These are phyloP conservation scores for Lycocorax pyrrhopterus DNA, from an alignment of 2,113 vertebrate species.

Conservation along the genomic window DNA sequence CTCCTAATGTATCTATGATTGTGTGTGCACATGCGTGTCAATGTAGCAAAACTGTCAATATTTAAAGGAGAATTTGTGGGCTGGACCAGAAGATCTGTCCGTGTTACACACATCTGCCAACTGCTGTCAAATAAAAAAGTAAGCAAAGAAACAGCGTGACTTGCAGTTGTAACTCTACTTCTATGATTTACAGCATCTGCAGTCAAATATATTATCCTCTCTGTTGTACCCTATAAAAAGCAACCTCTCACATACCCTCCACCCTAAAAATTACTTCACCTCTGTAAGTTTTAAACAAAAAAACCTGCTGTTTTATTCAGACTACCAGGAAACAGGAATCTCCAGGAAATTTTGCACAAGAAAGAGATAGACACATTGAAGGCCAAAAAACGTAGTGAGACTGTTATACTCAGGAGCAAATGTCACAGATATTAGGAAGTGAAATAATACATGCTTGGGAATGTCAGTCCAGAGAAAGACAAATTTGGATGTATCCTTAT, in stretches of 20 bases:
- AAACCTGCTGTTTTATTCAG: neutral
- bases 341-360: neutral
- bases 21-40: neutral
- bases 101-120: neutral
- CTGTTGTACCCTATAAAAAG: neutral
- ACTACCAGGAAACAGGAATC: neutral
- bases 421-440: neutral
- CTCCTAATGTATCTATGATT: neutral
- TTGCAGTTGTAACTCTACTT: neutral
- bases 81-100: neutral
- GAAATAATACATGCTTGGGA: neutral
- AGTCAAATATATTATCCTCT: neutral
- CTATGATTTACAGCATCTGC: neutral
- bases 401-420: neutral
- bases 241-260: neutral
- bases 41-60: neutral
- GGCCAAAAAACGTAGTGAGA: neutral
- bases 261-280: neutral
- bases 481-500: neutral
- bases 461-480: neutral
- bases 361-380: neutral
- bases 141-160: neutral
- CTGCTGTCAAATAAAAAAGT: neutral
- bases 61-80: neutral
- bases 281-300: neutral